Base-by-base conservation (phyloP, 2,113 vertebrate species). In the Hippocampus barbouri region DNA sequence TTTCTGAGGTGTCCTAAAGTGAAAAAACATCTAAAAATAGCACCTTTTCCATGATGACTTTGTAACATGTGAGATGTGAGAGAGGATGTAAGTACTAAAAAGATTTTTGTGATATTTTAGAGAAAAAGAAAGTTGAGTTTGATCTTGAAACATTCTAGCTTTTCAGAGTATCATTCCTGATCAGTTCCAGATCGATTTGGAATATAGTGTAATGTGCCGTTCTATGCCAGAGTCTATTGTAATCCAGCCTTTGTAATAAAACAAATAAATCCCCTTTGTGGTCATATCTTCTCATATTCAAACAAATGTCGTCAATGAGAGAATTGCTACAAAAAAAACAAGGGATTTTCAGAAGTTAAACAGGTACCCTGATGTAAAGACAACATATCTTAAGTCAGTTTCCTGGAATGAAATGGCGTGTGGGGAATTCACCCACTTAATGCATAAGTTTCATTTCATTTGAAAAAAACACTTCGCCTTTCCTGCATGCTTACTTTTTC, bases 371-470 rank as follows among this genome's bases (percentile, higher is more conserved):
- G 54, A 77, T 53, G 23, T 80, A 57, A 57, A 79, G 68, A 76
- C 43, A 47, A 60, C 74, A 61, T 76, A 45, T 77, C 69, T 81
- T 69, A 57, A 70, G 69, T 74, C 68, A 69, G 86, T 89, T 93
- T 93, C 91, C 91, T 92, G 92, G 91, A 93, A 92, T 91, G 84
- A 89, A 80, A 72, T 61, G 82, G 86, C 83, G 78, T 73, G 74
- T 73, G 91, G 91, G 91, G 91, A 90, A 88, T 91, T 91, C 79
- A 87, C 87, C 81, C 76, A 7, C 71, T 30, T 72, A 82, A 86
- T 78, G 75, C 86, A 77, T 79, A 73, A 80, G 91, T 93, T 93
- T 93, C 91, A 91, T 77, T 92, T 92, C 89, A 85, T 75, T 83
- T 21, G 74, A 90, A 91, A 85, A 78, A 83, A 62, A 15, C 77